A percentile compares a stretch with the other conserved stretches of the same genome.
These are phyloP conservation scores for Dioctria rufipes DNA, from an alignment of 2,888 invertebrate genomes.

Conservation along the genomic window DNA sequence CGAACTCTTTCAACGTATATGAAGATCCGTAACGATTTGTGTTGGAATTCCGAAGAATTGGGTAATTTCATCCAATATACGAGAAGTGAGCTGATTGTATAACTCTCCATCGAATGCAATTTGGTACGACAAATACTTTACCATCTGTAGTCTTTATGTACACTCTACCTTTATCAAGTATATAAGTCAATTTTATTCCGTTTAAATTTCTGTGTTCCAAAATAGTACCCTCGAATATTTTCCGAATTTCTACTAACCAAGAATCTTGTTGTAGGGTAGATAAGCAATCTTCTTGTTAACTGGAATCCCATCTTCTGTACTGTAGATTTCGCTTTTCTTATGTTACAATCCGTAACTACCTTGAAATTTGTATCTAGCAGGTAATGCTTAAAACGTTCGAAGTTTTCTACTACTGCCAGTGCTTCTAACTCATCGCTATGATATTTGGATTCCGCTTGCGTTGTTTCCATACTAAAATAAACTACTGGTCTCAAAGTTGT, in stretches of 20 bases:
- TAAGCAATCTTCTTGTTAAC: background rate
- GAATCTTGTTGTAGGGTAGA: background rate
- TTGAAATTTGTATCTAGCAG: background rate
- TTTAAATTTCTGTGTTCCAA: background rate
- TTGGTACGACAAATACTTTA: background rate
- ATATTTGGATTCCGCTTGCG: background rate
- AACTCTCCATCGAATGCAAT: background rate
- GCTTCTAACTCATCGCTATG: background rate
- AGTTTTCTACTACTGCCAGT: background rate
- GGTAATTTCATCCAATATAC: no score
- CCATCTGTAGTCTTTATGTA: background rate
- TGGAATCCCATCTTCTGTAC: background rate
- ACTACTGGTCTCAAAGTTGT: background rate
- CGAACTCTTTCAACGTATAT: no score
- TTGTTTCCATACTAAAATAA: background rate
- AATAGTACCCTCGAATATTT: background rate
- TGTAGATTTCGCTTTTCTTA: background rate
- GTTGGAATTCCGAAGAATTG: no score
- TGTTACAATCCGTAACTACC: background rate
- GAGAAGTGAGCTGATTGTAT: background rate
- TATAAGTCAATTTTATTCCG: background rate
- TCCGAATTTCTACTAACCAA: background rate
- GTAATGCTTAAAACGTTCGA: background rate
- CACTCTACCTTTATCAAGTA: background rate
- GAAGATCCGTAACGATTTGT: no score